Evolutionary conservation across 1,140 invertebrate species (phyloP), one percentile per base, ranked within the genome.

Genomic region (Aphelinus certus): DNA sequence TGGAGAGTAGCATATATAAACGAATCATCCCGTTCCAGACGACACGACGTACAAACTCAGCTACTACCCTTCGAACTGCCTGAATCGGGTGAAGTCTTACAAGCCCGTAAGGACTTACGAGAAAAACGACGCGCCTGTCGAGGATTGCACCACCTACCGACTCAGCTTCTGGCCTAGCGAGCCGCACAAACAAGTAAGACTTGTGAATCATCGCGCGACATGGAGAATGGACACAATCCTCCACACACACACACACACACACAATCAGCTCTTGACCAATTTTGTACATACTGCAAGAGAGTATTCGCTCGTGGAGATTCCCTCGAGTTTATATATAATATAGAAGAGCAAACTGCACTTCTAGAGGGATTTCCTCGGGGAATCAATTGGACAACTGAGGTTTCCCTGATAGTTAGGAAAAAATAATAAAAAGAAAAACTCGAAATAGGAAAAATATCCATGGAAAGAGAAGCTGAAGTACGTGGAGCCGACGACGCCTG

Each of bases 41-140:
- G 86, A 89, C 46, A 91, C 90, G 0, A 89, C 90, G 1, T 90
- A 90, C 78, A 86, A 86, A 7, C 80, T 90, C 83, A 90, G 90
- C 47, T 91, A 88, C 76, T 83, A 87, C 76, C 74, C 88, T 55
- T 88, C 88, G 1, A 83, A 80, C 2, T 85, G 86, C 72, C 58
- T 78, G 6, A 70, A 84, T 2, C 83, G 82, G 5, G 78, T 84
- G 0, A 78, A 82, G 53, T 87, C 89, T 7, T 90, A 82, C 68
- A 87, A 84, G 7, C 89, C 90, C 0, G 57, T 79, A 48, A 81
- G 85, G 65, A 82, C 81, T 70, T 91, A 90, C 73, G 82, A 86
- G 57, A 90, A 88, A 80, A 84, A 88, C 2, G 81, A 88, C 55
- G 85, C 78, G 10, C 89, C 89, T 2, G 89, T 93, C 83, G 91